These are phyloP conservation scores for Larimichthys polyactis DNA, from an alignment of 2,113 vertebrate species.

Conservation along the genomic window DNA sequence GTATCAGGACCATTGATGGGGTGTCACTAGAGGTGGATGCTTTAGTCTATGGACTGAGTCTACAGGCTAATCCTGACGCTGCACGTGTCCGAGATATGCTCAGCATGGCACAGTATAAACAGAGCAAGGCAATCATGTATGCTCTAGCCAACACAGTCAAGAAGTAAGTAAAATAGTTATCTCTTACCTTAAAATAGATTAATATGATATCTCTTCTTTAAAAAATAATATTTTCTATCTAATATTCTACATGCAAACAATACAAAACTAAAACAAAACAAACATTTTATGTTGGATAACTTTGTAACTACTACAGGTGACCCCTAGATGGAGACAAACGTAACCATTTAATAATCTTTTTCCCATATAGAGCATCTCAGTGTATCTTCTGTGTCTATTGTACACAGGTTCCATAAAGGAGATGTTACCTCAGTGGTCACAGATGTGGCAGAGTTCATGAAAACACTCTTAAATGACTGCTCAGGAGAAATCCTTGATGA, in stretches of 20 bases:
- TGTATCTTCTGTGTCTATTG: constrained; percentile 14
- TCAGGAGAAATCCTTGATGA: constrained; percentile 73
- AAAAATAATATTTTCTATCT: neutral
- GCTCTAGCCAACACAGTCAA: constrained; percentile 90
- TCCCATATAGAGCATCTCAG: neutral
- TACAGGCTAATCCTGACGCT: constrained; percentile 83
- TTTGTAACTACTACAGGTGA: neutral
- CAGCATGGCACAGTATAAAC: constrained; percentile 87
- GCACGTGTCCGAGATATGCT: constrained; percentile 88
- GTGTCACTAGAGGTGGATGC: constrained; percentile 82
- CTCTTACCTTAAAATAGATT: neutral
- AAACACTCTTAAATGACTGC: constrained; percentile 88
- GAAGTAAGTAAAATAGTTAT: constrained; percentile 83
- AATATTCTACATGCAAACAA: neutral
- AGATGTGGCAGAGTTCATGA: constrained; percentile 88
- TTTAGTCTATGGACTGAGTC: constrained; percentile 87
- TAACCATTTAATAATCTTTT: neutral
- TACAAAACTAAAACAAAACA: too few relatives aligned
- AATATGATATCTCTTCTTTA: neutral
- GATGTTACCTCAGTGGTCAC: constrained; percentile 79
- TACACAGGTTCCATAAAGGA: constrained; percentile 83
- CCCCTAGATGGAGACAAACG: neutral
- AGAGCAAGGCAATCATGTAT: constrained; percentile 90
- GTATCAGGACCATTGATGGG: constrained; percentile 78
- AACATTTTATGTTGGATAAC: neutral